phyloP scores from a whole-genome alignment of 2,888 invertebrate genomes.

The Halictus quadricinctus region DNA sequence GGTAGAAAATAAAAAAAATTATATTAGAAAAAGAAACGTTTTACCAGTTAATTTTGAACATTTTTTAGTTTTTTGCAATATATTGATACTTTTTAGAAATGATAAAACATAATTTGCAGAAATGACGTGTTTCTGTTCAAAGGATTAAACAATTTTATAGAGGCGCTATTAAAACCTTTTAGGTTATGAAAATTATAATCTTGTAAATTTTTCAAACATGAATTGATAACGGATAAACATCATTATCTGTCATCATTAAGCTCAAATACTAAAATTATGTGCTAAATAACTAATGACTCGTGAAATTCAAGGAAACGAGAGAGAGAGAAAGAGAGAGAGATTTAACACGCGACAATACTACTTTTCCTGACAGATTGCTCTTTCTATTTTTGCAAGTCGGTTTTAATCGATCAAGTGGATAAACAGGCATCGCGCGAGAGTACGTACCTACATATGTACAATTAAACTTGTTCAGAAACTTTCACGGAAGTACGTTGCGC shows the following conservation, averaged over 20 bases:
- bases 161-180: background rate
- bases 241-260: background rate
- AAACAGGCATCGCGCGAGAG: slow-evolving; percentile 12
- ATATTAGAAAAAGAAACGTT: too few relatives aligned
- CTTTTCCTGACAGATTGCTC: background rate
- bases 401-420: slow-evolving; percentile 48
- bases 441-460: slow-evolving; percentile 25
- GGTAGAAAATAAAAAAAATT: too few relatives aligned
- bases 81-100: too few relatives aligned
- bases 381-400: background rate
- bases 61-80: too few relatives aligned
- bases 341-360: slow-evolving; percentile 14
- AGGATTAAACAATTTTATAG: background rate
- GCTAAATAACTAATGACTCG: background rate
- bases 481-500: slow-evolving; percentile 58
- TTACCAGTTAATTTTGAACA: too few relatives aligned
- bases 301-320: slow-evolving; percentile 10
- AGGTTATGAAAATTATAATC: background rate
- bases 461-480: slow-evolving; percentile 55
- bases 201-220: background rate
- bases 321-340: background rate
- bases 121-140: too few relatives aligned
- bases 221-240: background rate
- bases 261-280: background rate
- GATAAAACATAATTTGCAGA: too few relatives aligned